Evolutionary conservation across 2,113 vertebrate species (phyloP), one percentile per base, ranked within the genome.

Genomic region (Labrus mixtus): DNA sequence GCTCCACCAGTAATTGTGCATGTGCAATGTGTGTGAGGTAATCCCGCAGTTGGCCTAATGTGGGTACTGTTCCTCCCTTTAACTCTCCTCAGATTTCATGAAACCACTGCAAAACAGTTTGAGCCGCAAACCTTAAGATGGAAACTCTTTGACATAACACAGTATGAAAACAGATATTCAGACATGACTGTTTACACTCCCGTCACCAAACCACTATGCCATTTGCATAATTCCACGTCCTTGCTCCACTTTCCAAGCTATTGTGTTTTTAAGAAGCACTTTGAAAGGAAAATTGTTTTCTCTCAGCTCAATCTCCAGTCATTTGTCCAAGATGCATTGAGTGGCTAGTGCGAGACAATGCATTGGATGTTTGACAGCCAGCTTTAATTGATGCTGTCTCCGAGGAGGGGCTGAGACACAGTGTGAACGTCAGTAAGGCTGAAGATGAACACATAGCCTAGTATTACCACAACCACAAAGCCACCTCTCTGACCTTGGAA

Each of bases 311-410:
- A 65, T 87, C 76, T 84, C 80, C 81, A 89, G 13, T 90, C 67
- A 86, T 91, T 90, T 92, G 86, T 92, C 87, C 79, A 83, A 78
- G 54, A 89, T 68, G 67, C 79, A 74, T 78, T 66, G 74, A 76
- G 74, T 77, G 79, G 86, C 68, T 75, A 59, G 71, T 59, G 73
- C 58, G 53, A 89, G 90, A 91, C 91, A 93, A 93, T 90, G 82
- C 72, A 8, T 50, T 84, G 87, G 78, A 79, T 73, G 73, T 83
- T 61, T 77, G 87, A 87, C 85, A 85, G 76, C 60, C 56, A 29
- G 25, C 25, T 81, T 77, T 90, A 90, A 87, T 83, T 90, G 81
- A 84, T 61, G 70, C 68, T 77, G 87, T 82, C 89, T 89, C 81
- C 7, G 12, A 76, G 78, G 37, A 75, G 59, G 37, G 71, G 50